Base-by-base conservation (phyloP, 2,888 invertebrate species). In the Resseliella maxima region DNA sequence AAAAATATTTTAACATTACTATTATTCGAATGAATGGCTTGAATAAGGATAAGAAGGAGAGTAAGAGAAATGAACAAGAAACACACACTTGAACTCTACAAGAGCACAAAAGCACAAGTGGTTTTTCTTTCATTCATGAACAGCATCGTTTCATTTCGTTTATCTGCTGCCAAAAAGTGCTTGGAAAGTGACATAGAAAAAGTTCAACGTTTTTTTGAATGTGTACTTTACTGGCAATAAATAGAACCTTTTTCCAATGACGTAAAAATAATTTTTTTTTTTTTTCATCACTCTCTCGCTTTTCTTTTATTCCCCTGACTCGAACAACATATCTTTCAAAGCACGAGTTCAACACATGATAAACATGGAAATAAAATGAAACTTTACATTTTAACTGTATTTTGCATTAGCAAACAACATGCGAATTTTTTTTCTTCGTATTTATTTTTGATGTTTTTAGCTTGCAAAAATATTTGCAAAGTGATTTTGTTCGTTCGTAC, bases 321-420 rank as follows among this genome's bases (percentile, higher is more conserved):
- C 12, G 5, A 8, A 41, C 41, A 41, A 12, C 41, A 41, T 41
- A 41, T 10, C 12, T 45, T 45, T 45, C 50, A 50, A 21, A 2
- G 3, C n/a, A 50, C n/a, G 50, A 21, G 18, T 5, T n/a, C 59
- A 27, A 72, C 27, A 72, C 72, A 72, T 35, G 12, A 1, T 0
- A 31, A 31, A 15, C 72, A 12, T 50, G 12, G 50, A 6, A 31
- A 72, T 27, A 18, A 6, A 3, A 24, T 72, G 6, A 31, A 31
- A 59, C 59, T 59, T 72, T 35, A 10, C n/a, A 72, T 31, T 72
- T 31, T 72, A 1, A 15, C 31, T n/a, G 31, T 31, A 15, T 31
- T 59, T 72, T 72, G 31, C 72, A 72, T 35, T 72, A 72, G 72
- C 72, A 31, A 72, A 31, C 72, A 18, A n/a, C n/a, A n/a, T n/a